Conservation (phyloP, 64 coral and sea anemone genomes). For the Stichodactyla helianthus region DNA sequence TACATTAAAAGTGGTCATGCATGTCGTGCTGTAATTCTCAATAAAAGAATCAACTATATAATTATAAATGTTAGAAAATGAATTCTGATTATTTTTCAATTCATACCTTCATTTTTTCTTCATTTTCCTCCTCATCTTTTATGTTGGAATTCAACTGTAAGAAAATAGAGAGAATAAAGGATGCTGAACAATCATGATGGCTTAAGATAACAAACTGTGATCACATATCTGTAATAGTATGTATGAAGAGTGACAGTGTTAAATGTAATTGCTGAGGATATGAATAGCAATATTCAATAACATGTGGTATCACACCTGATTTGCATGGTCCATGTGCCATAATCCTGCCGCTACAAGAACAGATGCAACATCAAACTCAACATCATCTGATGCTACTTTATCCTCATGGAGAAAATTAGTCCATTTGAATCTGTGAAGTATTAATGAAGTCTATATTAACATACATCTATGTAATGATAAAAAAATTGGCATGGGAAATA, state of each 20-base stretch:
- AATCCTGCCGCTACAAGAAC: conserved; percentile 64
- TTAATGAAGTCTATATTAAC: too few species aligned
- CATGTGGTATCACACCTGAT: conserved; percentile 17
- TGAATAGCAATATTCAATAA: not conserved
- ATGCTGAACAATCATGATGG: not conserved
- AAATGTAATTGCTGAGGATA: not conserved
- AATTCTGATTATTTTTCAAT: too few species aligned
- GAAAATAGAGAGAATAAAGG: not conserved
- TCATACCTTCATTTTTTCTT: conserved; percentile 51
- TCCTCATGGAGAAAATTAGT: conserved; percentile 70
- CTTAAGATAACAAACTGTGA: too few species aligned
- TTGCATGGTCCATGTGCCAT: conserved; percentile 84
- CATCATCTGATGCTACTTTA: conserved; percentile 38
- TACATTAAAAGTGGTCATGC: too few species aligned
- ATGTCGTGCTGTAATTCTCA: too few species aligned
- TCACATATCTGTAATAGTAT: too few species aligned
- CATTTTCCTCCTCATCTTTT: conserved; percentile 38
- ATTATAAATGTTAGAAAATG: too few species aligned
- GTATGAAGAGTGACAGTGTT: not conserved
- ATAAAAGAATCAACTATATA: too few species aligned
- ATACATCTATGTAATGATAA: too few species aligned
- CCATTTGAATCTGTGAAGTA: conserved; percentile 70
- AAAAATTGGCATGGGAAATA: too few species aligned
- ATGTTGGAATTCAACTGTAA: conserved; percentile 26
- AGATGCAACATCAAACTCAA: conserved; percentile 69